These are phyloP conservation scores for Seira musarum DNA, from an alignment of 2,888 invertebrate species.

Conservation along the genomic window DNA sequence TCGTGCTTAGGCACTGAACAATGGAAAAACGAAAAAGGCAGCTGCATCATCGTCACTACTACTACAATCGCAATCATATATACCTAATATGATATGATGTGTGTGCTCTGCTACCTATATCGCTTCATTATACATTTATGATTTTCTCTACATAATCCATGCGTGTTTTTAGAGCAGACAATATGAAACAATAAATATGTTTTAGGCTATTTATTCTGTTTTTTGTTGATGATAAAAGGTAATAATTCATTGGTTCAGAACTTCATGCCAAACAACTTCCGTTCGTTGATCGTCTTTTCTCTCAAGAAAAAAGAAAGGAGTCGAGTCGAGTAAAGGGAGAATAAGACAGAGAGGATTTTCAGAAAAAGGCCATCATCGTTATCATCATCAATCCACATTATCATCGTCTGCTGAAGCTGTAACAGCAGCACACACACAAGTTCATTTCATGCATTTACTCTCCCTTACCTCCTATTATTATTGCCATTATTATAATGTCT, in stretches of 20 bases:
- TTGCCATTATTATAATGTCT: slow-evolving; percentile 46
- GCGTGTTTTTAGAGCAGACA: slow-evolving; percentile 18
- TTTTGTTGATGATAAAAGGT: slow-evolving; percentile 54
- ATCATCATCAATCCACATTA: too few species aligned
- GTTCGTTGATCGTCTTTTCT: slow-evolving; percentile 44
- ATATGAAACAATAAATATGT: slow-evolving; percentile 33
- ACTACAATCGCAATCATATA: too few species aligned
- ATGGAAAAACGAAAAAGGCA: background rate
- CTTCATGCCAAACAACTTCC: slow-evolving; percentile 62
- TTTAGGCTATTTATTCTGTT: slow-evolving; percentile 10
- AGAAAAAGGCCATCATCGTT: background rate
- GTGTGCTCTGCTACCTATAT: background rate
- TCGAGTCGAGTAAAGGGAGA: background rate
- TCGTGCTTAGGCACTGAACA: background rate
- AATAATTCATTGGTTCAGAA: slow-evolving; percentile 61
- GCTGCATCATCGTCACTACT: background rate
- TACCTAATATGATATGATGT: too few species aligned
- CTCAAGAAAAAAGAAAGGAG: slow-evolving; percentile 2
- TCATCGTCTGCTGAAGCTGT: too few species aligned
- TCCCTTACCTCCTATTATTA: slow-evolving; percentile 12
- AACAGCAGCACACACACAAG: background rate
- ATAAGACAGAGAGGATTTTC: background rate
- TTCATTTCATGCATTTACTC: slow-evolving; percentile 27
- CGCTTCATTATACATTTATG: slow-evolving; percentile 7
- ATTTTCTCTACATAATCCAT: background rate